Evolutionary conservation across 2,113 vertebrate genomes (phyloP), one percentile per base, ranked within the genome.

Genomic region (Petaurus breviceps): DNA sequence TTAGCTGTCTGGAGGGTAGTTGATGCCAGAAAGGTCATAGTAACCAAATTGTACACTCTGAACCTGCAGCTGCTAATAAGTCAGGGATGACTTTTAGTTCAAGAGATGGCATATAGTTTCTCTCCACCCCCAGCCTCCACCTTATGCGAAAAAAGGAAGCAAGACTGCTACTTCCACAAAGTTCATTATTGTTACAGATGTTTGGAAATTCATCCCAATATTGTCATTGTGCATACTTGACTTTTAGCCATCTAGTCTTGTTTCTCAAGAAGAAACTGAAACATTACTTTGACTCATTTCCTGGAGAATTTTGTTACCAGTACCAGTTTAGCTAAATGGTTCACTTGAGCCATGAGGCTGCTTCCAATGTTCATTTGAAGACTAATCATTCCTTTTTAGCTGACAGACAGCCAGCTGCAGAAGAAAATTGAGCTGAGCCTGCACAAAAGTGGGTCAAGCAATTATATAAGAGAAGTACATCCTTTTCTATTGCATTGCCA

Each of bases 41-140:
- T 92, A 93, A 4, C 3, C 57, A 90, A 91, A 90, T 46, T 95
- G 12, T 93, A 94, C 89, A 46, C 51, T 96, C 95, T 97, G 94
- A 97, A 91, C 90, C 95, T 95, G 28, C 2, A 92, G 51, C 95
- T 94, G 95, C 19, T 96, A 92, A 95, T 92, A 46, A 26, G 47
- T 46, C 11, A 23, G 90, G 50, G 95, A 94, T n/a, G 51, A 46
- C 61, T 92, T 54, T 95, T 25, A 50, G 5, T 53, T 53, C 26
- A 19, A 91, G 95, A 91, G 68, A 94, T 96, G 95, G 92, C 14
- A n/a, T 68, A 2, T 68, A 37, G 0, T 8, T 95, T 89, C 95
- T 94, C 91, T 23, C 93, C 10, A 14, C 54, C 14, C 37, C 37
- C 14, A 19, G 16, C 68, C 16, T 1, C 4, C 19, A n/a, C 31